Conservation (phyloP, 2,113 vertebrate genomes). For the Nestor notabilis region DNA sequence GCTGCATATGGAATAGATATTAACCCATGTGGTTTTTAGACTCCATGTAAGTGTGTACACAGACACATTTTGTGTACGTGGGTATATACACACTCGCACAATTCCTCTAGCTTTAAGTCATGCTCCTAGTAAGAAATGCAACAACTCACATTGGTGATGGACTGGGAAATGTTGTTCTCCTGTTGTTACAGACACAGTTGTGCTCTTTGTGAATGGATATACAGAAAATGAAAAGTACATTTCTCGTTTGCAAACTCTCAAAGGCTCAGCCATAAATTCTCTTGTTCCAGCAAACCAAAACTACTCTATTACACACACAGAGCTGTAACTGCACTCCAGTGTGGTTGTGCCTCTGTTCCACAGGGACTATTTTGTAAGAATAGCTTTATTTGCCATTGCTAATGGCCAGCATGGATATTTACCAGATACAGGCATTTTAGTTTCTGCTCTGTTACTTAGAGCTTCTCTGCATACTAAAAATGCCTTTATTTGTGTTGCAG, state of each 20-base stretch:
- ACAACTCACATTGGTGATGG: not conserved
- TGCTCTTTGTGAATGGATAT: not conserved
- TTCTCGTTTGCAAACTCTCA: not conserved
- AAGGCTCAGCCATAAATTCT: not conserved
- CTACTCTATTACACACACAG: too few relatives aligned
- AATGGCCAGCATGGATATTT: not conserved
- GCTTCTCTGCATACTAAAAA: not conserved
- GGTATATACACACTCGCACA: accelerated
- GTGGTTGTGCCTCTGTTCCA: not conserved
- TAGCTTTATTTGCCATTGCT: not conserved
- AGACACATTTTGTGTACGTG: not conserved
- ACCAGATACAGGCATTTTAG: not conserved
- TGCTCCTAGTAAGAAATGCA: not conserved
- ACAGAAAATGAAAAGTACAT: not conserved
- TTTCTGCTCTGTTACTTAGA: not conserved
- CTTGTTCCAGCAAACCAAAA: not conserved
- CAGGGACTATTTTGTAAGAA: not conserved
- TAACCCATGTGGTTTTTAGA: not conserved
- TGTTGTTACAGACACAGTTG: not conserved
- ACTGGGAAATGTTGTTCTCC: not conserved
- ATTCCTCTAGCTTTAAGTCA: not conserved
- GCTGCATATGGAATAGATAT: not conserved
- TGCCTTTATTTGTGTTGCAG: not conserved
- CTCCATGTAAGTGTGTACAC: not conserved
- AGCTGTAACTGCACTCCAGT: not conserved